A percentile compares a stretch with the other conserved stretches of the same genome.
Evolutionary conservation across 2,797 vertebrate species (phyloP).

Genomic region (Poliocrania exsul): DNA sequence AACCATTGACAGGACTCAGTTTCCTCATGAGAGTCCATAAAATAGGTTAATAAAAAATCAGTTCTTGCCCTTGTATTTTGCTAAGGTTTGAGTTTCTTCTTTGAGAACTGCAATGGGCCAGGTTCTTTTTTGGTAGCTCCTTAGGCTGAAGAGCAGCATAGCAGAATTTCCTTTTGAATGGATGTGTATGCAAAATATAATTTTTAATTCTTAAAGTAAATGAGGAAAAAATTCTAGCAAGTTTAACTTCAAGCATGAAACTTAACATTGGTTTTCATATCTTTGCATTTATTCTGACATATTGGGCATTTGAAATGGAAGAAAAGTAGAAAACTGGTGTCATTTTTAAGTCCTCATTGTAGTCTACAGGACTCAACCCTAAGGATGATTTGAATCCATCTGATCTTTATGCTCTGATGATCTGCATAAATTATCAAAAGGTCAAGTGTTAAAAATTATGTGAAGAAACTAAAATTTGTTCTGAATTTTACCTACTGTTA

Average conservation of each 20-base stretch:
- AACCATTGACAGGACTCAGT: conserved; percentile 1
- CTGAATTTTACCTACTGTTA: background rate
- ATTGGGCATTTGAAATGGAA: background rate
- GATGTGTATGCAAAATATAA: background rate
- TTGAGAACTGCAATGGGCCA: background rate
- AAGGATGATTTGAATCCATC: background rate
- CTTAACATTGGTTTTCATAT: background rate
- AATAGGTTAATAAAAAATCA: conserved; percentile 58
- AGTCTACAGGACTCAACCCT: background rate
- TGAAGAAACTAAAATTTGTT: background rate
- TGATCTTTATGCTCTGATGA: background rate
- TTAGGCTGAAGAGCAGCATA: background rate
- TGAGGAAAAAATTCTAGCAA: background rate
- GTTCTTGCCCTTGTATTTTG: conserved; percentile 19
- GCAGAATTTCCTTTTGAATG: background rate
- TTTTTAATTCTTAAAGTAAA: background rate
- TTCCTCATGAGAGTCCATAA: conserved; percentile 24
- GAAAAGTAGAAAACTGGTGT: background rate
- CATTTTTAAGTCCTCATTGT: background rate
- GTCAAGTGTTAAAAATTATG: background rate
- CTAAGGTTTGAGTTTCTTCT: background rate
- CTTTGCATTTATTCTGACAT: background rate
- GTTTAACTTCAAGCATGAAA: background rate
- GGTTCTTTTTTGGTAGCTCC: background rate
- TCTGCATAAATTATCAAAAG: background rate